phyloP scores from a whole-genome alignment of 2,113 vertebrate genomes.

The Cichladusa arquata region DNA sequence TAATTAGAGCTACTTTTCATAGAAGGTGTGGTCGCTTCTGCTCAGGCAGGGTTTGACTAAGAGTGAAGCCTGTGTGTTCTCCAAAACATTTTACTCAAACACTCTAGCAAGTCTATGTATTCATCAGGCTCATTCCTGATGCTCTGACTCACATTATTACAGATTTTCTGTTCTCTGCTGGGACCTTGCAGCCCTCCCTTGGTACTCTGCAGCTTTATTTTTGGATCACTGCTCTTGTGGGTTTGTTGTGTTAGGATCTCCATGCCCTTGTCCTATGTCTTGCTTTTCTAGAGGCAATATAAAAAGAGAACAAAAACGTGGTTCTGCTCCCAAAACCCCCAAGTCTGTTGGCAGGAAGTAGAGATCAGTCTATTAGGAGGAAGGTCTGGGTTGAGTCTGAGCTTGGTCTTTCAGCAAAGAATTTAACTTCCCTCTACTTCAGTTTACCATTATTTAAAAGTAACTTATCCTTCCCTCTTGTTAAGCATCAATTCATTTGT shows the following conservation, averaged over 20 bases:
- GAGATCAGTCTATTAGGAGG: background rate
- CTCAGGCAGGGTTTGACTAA: constrained; percentile 1
- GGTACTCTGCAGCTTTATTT: background rate
- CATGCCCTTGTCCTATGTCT: background rate
- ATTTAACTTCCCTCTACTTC: background rate
- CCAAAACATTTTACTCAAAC: background rate
- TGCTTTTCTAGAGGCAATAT: background rate
- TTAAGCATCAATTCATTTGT: background rate
- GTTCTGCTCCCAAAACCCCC: background rate
- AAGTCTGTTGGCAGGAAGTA: background rate
- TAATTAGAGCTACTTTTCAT: constrained; percentile 53
- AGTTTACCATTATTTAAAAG: background rate
- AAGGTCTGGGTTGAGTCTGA: background rate
- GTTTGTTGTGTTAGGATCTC: background rate
- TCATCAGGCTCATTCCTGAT: constrained; percentile 25
- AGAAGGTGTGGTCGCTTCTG: constrained; percentile 52
- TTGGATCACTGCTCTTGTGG: background rate
- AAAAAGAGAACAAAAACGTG: background rate
- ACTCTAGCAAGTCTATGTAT: background rate
- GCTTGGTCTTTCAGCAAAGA: background rate
- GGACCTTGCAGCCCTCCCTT: background rate
- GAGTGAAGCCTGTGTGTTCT: background rate
- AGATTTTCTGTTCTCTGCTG: background rate
- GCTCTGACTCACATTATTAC: constrained; percentile 18
- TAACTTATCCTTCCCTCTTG: background rate